Conservation (phyloP, 2,888 invertebrate species). For the Hybos culiciformis region DNA sequence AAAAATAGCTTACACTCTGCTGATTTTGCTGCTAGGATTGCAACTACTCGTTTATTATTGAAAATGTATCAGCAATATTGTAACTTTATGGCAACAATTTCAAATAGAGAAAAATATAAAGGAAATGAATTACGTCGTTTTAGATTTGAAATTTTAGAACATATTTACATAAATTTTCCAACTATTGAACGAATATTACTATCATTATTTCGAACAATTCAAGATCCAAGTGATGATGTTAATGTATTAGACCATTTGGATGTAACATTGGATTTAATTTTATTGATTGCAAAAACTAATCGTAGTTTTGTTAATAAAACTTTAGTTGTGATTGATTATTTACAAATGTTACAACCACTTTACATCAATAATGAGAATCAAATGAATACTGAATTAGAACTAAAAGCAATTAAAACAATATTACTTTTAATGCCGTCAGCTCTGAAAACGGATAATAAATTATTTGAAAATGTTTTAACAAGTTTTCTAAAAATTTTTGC, state of each 20-base stretch:
- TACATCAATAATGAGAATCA: constrained; percentile 15
- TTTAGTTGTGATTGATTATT: constrained; percentile 28
- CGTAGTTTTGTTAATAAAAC: constrained; percentile 32
- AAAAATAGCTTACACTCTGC: constrained; percentile 15
- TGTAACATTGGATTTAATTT: constrained; percentile 27
- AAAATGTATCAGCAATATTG: constrained; percentile 36
- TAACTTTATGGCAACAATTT: constrained; percentile 27
- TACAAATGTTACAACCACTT: constrained; percentile 29
- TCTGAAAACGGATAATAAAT: constrained; percentile 38
- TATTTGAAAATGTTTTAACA: constrained; percentile 42
- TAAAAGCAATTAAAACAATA: constrained; percentile 33
- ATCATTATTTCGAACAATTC: constrained; percentile 25
- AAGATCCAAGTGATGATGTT: constrained; percentile 11
- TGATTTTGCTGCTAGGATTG: constrained; percentile 26
- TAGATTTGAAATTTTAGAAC: constrained; percentile 33
- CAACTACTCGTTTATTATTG: constrained; percentile 28
- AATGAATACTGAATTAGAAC: constrained; percentile 23
- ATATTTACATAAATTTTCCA: constrained; percentile 31
- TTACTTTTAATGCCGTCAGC: constrained; percentile 37
- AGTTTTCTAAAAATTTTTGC: constrained; percentile 44
- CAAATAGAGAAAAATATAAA: constrained; percentile 24
- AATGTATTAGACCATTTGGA: constrained; percentile 31
- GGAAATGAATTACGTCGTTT: constrained; percentile 28
- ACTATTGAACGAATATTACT: constrained; percentile 26
- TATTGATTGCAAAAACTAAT: constrained; percentile 30